Percentiles rank a stretch among this genome's conserved stretches.
These are phyloP conservation scores for Nyctibius grandis DNA, from an alignment of 2,797 vertebrate species.

Conservation along the genomic window DNA sequence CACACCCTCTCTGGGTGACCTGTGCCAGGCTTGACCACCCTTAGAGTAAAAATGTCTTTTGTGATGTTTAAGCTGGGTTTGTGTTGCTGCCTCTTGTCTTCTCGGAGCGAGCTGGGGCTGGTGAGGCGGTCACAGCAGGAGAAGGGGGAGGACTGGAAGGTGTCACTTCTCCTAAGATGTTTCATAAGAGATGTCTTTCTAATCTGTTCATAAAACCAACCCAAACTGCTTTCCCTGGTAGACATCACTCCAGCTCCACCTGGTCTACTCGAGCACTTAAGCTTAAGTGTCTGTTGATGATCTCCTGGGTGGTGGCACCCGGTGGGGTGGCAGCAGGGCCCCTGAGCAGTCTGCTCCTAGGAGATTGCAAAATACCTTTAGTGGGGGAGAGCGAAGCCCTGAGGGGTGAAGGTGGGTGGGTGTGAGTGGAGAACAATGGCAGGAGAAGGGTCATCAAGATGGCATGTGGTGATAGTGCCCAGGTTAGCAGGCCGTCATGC, in stretches of 20 bases:
- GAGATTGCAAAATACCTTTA: not conserved
- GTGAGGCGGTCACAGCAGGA: accelerated
- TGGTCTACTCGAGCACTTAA: accelerated
- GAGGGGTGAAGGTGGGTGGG: not conserved
- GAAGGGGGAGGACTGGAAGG: not conserved
- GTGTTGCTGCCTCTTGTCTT: not conserved
- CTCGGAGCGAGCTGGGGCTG: accelerated
- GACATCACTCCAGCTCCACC: not conserved
- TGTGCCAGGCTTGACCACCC: not conserved
- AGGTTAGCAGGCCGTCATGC: accelerated
- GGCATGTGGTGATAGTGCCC: not conserved
- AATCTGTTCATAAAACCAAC: accelerated
- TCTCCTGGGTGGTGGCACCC: not conserved
- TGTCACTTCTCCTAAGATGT: accelerated
- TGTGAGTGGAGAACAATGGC: not conserved
- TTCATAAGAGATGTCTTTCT: accelerated
- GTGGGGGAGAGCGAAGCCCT: accelerated
- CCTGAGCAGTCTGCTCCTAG: accelerated
- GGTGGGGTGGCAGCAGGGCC: not conserved
- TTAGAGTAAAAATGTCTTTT: not conserved
- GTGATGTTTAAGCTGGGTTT: not conserved
- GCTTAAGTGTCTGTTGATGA: accelerated
- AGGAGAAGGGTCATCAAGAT: not conserved
- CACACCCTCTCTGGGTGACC: not conserved
- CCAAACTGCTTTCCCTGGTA: accelerated